Percentiles rank a stretch among this genome's conserved stretches.
Evolutionary conservation across 2,113 vertebrate genomes (phyloP).

Genomic region (Bufo bufo): DNA sequence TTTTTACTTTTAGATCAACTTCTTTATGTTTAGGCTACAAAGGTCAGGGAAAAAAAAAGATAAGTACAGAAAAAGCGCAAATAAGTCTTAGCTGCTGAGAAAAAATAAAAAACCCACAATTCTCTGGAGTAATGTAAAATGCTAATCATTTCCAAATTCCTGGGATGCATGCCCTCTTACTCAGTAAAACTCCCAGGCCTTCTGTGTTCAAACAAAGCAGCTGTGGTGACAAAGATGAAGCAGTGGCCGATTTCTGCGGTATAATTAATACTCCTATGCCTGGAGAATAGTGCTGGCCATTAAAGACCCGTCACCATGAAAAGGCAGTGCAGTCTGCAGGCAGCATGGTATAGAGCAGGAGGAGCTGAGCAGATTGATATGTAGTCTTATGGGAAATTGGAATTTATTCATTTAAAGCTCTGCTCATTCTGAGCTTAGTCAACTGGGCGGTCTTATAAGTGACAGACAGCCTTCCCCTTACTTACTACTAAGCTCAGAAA

Average conservation of each 20-base stretch:
- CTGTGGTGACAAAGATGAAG: slow-evolving; percentile 11
- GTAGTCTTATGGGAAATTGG: too few relatives aligned
- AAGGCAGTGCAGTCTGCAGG: too few relatives aligned
- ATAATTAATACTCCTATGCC: not conserved
- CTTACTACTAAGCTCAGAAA: too few relatives aligned
- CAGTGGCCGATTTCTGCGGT: not conserved
- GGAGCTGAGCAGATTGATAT: too few relatives aligned
- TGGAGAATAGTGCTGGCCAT: not conserved
- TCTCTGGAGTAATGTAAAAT: slow-evolving; percentile 29
- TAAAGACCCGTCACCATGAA: not conserved
- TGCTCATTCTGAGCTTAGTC: too few relatives aligned
- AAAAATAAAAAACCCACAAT: not conserved
- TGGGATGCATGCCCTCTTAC: slow-evolving; percentile 45
- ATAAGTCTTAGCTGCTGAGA: not conserved
- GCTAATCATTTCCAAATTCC: slow-evolving; percentile 42
- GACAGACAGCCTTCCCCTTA: too few relatives aligned
- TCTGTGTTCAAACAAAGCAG: slow-evolving; percentile 50
- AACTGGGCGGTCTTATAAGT: too few relatives aligned
- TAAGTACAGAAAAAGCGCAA: not conserved
- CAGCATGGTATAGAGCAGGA: too few relatives aligned
- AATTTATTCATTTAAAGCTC: too few relatives aligned
- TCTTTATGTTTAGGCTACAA: not conserved
- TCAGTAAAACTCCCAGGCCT: slow-evolving; percentile 29
- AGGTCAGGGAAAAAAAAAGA: slow-evolving; percentile 12
- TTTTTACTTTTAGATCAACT: not conserved